Evolutionary conservation across 2,888 invertebrate species (phyloP).

Genomic region (Biston stratarius): DNA sequence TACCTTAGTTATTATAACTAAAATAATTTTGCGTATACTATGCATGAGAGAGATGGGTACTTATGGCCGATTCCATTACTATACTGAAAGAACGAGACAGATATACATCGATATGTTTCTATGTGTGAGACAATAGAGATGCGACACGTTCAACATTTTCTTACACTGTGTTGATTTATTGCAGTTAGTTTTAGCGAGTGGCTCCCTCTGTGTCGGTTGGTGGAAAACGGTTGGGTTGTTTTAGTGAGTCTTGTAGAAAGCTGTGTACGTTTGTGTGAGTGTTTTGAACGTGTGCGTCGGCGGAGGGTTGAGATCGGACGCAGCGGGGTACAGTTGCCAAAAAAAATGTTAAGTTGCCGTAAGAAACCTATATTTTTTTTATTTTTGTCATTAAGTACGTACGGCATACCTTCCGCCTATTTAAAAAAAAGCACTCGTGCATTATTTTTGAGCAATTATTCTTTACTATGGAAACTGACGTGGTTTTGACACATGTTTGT

Average conservation of each 20-base stretch:
- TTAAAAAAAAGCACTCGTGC: too few relatives aligned
- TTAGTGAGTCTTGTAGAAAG: conserved; percentile 48
- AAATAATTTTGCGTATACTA: conserved; percentile 51
- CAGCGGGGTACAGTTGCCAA: conserved; percentile 63
- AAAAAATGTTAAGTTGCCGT: conserved; percentile 39
- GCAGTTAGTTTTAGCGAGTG: conserved; percentile 34
- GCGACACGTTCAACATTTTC: conserved; percentile 51
- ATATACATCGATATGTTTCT: conserved; percentile 55
- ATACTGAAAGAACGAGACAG: conserved; percentile 46
- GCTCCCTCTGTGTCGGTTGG: conserved; percentile 58
- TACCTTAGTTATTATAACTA: conserved; percentile 16
- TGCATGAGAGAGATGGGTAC: conserved; percentile 45
- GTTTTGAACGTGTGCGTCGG: conserved; percentile 45
- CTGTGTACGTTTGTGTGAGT: conserved; percentile 27
- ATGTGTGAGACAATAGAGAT: conserved; percentile 55
- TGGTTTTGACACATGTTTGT: too few relatives aligned
- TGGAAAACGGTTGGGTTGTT: conserved; percentile 48
- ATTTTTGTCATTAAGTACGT: too few relatives aligned
- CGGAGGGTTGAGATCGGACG: conserved; percentile 77
- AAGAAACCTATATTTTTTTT: not conserved
- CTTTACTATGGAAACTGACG: too few relatives aligned
- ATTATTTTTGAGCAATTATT: too few relatives aligned
- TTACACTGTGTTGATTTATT: conserved; percentile 17
- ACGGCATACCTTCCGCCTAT: too few relatives aligned
- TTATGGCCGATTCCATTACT: conserved; percentile 29